Evolutionary conservation across 2,888 invertebrate species (phyloP).

Genomic region (Lacanobia wlatinum): DNA sequence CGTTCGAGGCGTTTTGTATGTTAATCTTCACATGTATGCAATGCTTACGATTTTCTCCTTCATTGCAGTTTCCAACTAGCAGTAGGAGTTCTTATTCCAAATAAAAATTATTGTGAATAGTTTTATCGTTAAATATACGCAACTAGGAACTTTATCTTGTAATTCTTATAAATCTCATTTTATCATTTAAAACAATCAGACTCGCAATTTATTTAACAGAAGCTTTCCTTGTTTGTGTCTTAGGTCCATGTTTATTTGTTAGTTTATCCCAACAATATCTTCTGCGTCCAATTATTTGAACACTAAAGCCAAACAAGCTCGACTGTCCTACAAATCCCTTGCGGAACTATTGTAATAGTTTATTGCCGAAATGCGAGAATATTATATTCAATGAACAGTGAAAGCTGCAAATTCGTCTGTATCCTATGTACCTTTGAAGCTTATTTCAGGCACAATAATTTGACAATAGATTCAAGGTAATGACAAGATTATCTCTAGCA

Average conservation of each 20-base stretch:
- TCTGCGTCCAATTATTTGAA: conserved; percentile 45
- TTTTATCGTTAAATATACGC: not conserved
- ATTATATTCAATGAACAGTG: conserved; percentile 41
- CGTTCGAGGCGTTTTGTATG: conserved; percentile 24
- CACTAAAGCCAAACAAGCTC: conserved; percentile 28
- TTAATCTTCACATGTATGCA: conserved; percentile 24
- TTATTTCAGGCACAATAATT: conserved; percentile 30
- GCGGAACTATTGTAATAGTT: conserved; percentile 37
- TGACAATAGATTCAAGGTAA: not conserved
- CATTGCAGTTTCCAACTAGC: not conserved
- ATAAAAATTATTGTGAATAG: not conserved
- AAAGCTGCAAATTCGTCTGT: conserved; percentile 10
- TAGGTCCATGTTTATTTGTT: not conserved
- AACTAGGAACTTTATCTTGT: not conserved
- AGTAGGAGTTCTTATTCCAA: not conserved
- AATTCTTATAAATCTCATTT: not conserved
- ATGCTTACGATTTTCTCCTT: not conserved
- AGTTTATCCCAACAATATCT: not conserved
- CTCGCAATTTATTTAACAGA: not conserved
- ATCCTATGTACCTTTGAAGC: conserved; percentile 4
- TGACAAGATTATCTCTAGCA: conserved; percentile 10
- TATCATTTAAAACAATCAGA: not conserved
- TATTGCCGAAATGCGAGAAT: conserved; percentile 35
- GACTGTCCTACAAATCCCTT: conserved; percentile 20
- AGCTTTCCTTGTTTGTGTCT: not conserved